Evolutionary conservation across 2,888 invertebrate species (phyloP).

Genomic region (Eledona agricola): DNA sequence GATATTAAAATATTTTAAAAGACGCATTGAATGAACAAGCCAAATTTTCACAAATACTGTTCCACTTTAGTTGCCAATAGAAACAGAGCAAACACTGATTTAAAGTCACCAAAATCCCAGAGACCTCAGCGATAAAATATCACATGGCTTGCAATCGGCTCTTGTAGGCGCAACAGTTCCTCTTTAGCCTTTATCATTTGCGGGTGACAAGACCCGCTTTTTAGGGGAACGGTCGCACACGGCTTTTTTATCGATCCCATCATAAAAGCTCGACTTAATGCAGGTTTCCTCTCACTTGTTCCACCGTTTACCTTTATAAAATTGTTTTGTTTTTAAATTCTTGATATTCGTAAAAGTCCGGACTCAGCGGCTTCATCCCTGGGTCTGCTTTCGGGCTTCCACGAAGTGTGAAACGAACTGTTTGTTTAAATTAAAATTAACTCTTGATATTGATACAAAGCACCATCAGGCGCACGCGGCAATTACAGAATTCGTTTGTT

Average conservation of each 20-base stretch:
- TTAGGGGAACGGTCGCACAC: slow-evolving; percentile 40
- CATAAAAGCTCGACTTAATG: slow-evolving; percentile 38
- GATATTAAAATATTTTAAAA: too few species aligned
- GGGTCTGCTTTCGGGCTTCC: too few species aligned
- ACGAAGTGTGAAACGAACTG: neutral
- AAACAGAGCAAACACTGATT: too few species aligned
- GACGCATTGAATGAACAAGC: too few species aligned
- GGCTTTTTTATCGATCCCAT: slow-evolving; percentile 39
- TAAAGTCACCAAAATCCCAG: too few species aligned
- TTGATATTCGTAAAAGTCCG: too few species aligned
- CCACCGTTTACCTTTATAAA: slow-evolving; percentile 3
- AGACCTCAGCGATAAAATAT: too few species aligned
- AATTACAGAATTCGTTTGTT: slow-evolving; percentile 15
- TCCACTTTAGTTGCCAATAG: too few species aligned
- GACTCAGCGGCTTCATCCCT: too few species aligned
- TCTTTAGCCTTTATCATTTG: slow-evolving; percentile 43
- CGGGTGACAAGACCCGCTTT: slow-evolving; percentile 41
- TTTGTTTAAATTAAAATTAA: slow-evolving; percentile 5
- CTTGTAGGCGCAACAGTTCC: slow-evolving; percentile 32
- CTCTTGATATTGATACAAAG: neutral
- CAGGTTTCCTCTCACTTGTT: slow-evolving; percentile 23
- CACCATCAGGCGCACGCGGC: slow-evolving; percentile 13
- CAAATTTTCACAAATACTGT: too few species aligned
- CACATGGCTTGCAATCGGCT: slow-evolving; percentile 53
- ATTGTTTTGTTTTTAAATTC: too few species aligned